Evolutionary conservation across 2,888 invertebrate species (phyloP), one percentile per base, ranked within the genome.

Genomic region (Spialia ferax): DNA sequence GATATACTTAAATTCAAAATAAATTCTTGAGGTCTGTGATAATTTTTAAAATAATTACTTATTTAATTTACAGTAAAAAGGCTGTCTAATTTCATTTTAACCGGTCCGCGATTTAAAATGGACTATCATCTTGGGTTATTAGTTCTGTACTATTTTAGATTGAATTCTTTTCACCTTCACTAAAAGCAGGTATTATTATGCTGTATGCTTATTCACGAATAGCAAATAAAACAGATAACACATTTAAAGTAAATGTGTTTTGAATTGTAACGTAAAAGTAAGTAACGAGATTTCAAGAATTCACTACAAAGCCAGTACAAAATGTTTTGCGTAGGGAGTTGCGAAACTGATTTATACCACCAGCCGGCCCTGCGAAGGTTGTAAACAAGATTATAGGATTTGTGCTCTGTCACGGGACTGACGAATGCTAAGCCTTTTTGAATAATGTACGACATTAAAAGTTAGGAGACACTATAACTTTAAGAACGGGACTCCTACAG

Each of bases 351-450:
- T 64, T 64, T 64, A 64, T 64, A 55, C 64, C 56, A 57, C 57
- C 57, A 64, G 55, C 56, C 42, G n/a, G 42, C 63, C 56, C 45
- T 18, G 4, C 15, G 57, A 57, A 64, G 56, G 57, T 57, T 65
- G 64, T 65, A 65, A 65, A 65, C 64, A 65, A 65, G 64, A 65
- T 65, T 65, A 65, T 65, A 42, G 57, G 57, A 65, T 56, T 57
- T 57, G 64, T 50, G 57, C 48, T 54, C 29, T 54, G 54, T 54
- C 64, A 65, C 63, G 63, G 63, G 32, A 7, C 26, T 65, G 65
- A 65, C 50, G 65, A 65, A 65, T 65, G 59, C 50, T 65, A 52
- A 65, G 57, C 57, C 65, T 50, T 59, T 65, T 65, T 59, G 65
- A 65, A 59, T 65, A 59, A 65, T 64, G 29, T 56, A 56, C 56